phyloP scores from a whole-genome alignment of 2,797 vertebrate species.

The Enteromius radiatus region DNA sequence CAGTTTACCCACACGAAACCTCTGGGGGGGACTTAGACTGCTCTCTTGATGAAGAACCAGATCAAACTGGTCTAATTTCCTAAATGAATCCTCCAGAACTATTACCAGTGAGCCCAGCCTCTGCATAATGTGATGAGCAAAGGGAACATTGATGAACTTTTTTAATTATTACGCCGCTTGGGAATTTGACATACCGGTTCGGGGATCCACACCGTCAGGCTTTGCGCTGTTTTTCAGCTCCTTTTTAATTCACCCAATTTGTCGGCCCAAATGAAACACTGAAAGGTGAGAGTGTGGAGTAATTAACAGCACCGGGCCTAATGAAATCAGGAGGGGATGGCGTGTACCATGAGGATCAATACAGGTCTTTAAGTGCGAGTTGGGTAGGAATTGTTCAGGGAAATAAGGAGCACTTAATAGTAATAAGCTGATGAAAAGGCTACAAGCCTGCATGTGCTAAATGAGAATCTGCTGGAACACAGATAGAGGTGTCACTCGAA shows the following conservation, averaged over 20 bases:
- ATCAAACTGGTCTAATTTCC: conserved; percentile 69
- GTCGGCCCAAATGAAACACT: conserved; percentile 90
- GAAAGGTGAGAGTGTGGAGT: conserved; percentile 87
- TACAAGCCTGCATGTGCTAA: conserved; percentile 76
- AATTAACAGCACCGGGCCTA: conserved; percentile 89
- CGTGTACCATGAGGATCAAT: conserved; percentile 85
- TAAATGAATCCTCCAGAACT: conserved; percentile 77
- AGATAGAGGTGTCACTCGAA: conserved; percentile 53
- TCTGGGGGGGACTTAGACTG: conserved; percentile 41
- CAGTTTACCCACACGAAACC: conserved; percentile 49
- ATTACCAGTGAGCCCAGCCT: conserved; percentile 73
- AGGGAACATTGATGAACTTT: conserved; percentile 76
- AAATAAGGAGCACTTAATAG: conserved; percentile 82
- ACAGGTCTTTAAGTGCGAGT: conserved; percentile 75
- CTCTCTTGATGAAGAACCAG: conserved; percentile 61
- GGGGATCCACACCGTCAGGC: conserved; percentile 62
- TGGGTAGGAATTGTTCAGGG: conserved; percentile 74
- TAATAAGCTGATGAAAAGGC: conserved; percentile 82
- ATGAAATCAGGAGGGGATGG: conserved; percentile 84
- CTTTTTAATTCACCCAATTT: conserved; percentile 90
- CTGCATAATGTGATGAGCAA: conserved; percentile 80
- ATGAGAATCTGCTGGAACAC: conserved; percentile 75
- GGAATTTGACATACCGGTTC: conserved; percentile 71
- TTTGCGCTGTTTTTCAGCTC: conserved; percentile 69
- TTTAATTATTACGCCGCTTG: conserved; percentile 77